Base-by-base conservation (phyloP, 2,113 vertebrate species). In the Anoplopoma fimbria region DNA sequence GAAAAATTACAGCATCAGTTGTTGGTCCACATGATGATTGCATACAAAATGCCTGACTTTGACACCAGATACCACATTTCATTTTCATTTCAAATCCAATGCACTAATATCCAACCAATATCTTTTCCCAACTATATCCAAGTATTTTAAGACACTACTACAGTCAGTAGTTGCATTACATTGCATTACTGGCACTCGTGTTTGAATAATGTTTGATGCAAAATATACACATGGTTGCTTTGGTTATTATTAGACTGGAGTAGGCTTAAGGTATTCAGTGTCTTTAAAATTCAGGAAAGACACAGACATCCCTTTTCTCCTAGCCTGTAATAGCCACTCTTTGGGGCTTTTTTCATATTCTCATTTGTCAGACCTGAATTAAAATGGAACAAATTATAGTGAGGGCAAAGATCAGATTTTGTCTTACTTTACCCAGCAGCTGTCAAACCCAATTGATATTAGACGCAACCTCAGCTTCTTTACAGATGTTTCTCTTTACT, bases 371-470 rank as follows among this genome's bases (percentile, higher is more conserved):
- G 75, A 78, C 75, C 78, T 85, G 84, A 93, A 89, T 92, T 87
- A 79, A 93, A 92, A 92, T 82, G 62, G 76, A 93, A 84, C 83
- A 91, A 91, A 92, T 91, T 91, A 88, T 70, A 80, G 74, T 79
- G 25, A 63, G 88, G 81, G 61, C 88, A 92, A 82, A 90, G 91
- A 88, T 91, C 87, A 93, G 83, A 91, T 90, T 92, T 89, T 85
- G 85, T 92, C 89, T 83, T 85, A 78, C 72, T 76, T 89, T 87
- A 65, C 71, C 82, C 82, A 71, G 86, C 42, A 89, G 88, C 79
- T 81, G 65, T 88, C 82, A 88, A 81, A 83, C 71, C 72, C 77
- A 82, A 74, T 73, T 77, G 81, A 92, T 85, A 87, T 80, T 81
- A 84, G 75, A 85, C 4, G 9, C 57, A 86, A 81, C 49, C 53